Conservation (phyloP, 2,797 vertebrate species). For the Sebastes hubbsi region DNA sequence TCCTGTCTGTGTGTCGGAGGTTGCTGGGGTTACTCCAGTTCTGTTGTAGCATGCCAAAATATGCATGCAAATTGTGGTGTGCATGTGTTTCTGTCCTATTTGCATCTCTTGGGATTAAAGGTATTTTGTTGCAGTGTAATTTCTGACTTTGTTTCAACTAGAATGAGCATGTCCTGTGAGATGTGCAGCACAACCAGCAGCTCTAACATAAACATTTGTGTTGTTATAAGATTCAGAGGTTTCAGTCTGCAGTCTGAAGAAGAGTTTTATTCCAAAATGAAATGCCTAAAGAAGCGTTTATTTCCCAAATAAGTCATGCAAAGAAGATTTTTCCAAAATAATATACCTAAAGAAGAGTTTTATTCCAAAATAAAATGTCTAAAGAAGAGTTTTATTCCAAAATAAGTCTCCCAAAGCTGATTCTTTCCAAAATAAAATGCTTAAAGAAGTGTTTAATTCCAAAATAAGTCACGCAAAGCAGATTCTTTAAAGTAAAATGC, state of each 20-base stretch:
- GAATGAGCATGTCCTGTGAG: background rate
- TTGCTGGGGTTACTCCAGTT: constrained; percentile 10
- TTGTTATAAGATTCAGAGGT: background rate
- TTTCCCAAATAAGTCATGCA: background rate
- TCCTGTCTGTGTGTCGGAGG: background rate
- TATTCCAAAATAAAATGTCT: background rate
- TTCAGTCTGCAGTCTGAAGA: background rate
- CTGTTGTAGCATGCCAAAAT: constrained; percentile 43
- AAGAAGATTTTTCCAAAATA: background rate
- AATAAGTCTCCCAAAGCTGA: background rate
- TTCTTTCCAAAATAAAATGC: background rate
- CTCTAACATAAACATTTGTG: background rate
- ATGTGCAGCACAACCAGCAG: background rate
- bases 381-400: background rate
- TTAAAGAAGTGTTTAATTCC: no score
- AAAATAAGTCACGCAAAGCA: no score
- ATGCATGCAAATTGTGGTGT: background rate
- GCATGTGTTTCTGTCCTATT: background rate
- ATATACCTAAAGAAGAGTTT: background rate
- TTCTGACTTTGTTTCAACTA: background rate
- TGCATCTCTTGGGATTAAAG: background rate
- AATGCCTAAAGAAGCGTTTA: background rate
- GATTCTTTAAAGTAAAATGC: background rate
- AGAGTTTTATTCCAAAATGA: background rate
- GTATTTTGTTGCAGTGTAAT: background rate